phyloP scores from a whole-genome alignment of 2,797 vertebrate genomes.

The Sebastes nivosus region DNA sequence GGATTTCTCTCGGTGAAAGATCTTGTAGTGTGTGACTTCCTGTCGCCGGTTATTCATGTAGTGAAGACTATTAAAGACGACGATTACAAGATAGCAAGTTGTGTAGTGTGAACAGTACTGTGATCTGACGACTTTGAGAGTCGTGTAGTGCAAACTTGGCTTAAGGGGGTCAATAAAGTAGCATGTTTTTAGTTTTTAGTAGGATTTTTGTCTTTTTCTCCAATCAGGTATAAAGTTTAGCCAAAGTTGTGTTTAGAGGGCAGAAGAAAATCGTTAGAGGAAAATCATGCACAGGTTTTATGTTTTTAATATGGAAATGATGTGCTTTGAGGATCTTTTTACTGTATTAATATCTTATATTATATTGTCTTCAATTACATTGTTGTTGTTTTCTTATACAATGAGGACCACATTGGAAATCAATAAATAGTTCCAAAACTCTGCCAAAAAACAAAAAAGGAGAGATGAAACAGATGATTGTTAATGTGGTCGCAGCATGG shows the following conservation, averaged over 20 bases:
- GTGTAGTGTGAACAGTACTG: no score
- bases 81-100: no score
- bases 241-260: background rate
- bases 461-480: background rate
- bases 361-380: background rate
- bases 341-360: background rate
- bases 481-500: background rate
- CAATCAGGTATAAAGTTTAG: background rate
- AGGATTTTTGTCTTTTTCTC: background rate
- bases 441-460: background rate
- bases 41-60: no score
- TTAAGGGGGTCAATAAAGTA: background rate
- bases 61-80: no score
- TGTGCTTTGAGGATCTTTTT: slow-evolving; percentile 3
- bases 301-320: background rate
- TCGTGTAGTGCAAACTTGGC: no score
- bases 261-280: background rate
- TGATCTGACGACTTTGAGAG: no score
- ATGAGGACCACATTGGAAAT: slow-evolving; percentile 9
- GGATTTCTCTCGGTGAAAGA: no score
- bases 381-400: slow-evolving; percentile 4
- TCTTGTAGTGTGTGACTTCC: no score
- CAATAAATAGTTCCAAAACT: background rate
- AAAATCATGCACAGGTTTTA: background rate
- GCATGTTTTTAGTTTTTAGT: background rate